Evolutionary conservation across 2,797 vertebrate genomes (phyloP).

Genomic region (Gymnothorax reevesii): DNA sequence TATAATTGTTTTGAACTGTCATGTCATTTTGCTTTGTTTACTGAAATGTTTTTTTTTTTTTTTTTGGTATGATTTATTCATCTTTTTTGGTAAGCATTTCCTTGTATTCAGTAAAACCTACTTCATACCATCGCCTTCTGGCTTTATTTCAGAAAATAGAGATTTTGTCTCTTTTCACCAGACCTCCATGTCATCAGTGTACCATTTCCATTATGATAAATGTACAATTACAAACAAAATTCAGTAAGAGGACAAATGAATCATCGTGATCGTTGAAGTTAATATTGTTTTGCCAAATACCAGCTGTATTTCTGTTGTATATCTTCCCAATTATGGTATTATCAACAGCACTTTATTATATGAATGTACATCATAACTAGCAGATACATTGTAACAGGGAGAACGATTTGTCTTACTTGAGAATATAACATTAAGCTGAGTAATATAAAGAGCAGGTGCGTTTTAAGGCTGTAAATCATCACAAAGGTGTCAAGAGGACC

Average conservation of each 20-base stretch:
- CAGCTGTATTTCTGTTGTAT: not conserved
- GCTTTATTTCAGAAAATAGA: too few species aligned
- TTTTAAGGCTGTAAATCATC: slow-evolving; percentile 16
- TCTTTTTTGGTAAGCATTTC: too few species aligned
- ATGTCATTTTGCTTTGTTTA: too few species aligned
- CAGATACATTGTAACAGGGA: not conserved
- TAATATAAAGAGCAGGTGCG: not conserved
- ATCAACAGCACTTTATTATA: not conserved
- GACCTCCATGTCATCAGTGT: not conserved
- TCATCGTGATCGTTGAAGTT: not conserved
- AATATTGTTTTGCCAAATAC: not conserved
- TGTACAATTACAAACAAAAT: not conserved
- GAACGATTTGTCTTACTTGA: not conserved
- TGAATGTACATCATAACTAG: not conserved
- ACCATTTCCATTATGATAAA: not conserved
- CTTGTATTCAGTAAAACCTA: too few species aligned
- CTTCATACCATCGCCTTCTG: too few species aligned
- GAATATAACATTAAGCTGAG: slow-evolving; percentile 10
- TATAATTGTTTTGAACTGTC: too few species aligned
- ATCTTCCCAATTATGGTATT: not conserved
- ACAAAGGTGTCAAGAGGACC: slow-evolving; percentile 21
- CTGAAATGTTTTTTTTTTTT: too few species aligned
- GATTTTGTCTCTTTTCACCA: not conserved
- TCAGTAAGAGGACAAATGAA: not conserved
- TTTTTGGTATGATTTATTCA: too few species aligned